Evolutionary conservation across 2,888 invertebrate species (phyloP).

Genomic region (Xanthia togata): DNA sequence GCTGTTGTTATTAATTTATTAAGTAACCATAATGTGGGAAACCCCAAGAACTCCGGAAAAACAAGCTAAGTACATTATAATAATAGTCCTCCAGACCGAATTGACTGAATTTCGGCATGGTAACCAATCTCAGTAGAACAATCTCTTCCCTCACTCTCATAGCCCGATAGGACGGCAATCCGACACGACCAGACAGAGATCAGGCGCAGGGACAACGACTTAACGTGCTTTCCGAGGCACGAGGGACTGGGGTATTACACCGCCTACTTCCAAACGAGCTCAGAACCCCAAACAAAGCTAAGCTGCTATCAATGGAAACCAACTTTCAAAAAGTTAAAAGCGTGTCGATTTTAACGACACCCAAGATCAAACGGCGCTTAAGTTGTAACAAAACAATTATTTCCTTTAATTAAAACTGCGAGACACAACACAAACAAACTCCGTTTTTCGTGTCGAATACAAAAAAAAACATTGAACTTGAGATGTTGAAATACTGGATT

Average conservation of each 20-base stretch:
- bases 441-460: slow-evolving; percentile 41
- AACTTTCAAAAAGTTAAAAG: neutral
- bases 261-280: no score
- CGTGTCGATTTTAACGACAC: no score
- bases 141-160: no score
- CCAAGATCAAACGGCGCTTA: slow-evolving; percentile 28
- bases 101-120: no score
- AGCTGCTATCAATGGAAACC: neutral
- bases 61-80: neutral
- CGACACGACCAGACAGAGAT: no score
- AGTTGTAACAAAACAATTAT: slow-evolving; percentile 34
- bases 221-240: no score
- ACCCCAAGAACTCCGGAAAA: neutral
- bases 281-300: neutral
- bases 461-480: slow-evolving; percentile 63
- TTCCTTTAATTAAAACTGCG: slow-evolving; percentile 35
- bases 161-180: no score
- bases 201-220: no score
- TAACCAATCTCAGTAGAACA: no score
- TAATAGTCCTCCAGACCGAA: no score
- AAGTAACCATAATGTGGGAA: neutral
- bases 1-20: neutral
- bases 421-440: slow-evolving; percentile 34
- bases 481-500: slow-evolving; percentile 65
- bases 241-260: no score